A percentile compares a stretch with the other conserved stretches of the same genome.
These are phyloP conservation scores for Pempheris klunzingeri DNA, from an alignment of 2,797 vertebrate genomes.

Conservation along the genomic window DNA sequence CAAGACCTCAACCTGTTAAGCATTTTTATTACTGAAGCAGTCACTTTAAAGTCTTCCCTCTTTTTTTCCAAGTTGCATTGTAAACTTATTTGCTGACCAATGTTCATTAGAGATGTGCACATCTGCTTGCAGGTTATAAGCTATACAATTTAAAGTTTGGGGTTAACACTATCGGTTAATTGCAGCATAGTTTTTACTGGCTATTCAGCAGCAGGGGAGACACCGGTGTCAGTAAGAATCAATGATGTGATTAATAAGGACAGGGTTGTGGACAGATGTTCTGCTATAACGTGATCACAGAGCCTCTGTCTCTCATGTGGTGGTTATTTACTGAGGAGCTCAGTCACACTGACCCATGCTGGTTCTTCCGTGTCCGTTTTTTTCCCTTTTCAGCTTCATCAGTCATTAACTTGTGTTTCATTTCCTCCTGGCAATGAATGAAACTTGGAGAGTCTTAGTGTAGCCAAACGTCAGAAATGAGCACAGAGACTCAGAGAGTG, in stretches of 20 bases:
- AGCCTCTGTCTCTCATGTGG: neutral
- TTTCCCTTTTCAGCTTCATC: neutral
- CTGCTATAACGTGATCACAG: neutral
- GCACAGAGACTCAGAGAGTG: neutral
- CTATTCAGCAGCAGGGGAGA: neutral
- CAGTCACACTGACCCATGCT: neutral
- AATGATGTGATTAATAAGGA: neutral
- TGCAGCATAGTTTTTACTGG: neutral
- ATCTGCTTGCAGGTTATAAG: neutral
- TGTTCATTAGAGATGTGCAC: too few species aligned
- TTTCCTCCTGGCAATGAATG: neutral
- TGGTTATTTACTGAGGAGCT: neutral
- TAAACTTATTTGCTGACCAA: too few species aligned
- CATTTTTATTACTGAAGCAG: neutral
- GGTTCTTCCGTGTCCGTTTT: neutral
- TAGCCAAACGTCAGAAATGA: neutral
- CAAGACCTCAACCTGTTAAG: too few species aligned
- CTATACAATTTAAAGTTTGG: neutral
- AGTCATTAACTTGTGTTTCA: neutral
- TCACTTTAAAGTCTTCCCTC: too few species aligned
- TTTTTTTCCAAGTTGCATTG: neutral
- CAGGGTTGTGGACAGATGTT: accelerated
- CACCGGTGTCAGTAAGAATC: too few species aligned
- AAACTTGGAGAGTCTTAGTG: neutral
- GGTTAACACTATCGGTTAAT: neutral